A percentile compares a stretch with the other conserved stretches of the same genome.
Conservation (phyloP, 1,140 invertebrate species). For the Caenorhabditis elegans region DNA sequence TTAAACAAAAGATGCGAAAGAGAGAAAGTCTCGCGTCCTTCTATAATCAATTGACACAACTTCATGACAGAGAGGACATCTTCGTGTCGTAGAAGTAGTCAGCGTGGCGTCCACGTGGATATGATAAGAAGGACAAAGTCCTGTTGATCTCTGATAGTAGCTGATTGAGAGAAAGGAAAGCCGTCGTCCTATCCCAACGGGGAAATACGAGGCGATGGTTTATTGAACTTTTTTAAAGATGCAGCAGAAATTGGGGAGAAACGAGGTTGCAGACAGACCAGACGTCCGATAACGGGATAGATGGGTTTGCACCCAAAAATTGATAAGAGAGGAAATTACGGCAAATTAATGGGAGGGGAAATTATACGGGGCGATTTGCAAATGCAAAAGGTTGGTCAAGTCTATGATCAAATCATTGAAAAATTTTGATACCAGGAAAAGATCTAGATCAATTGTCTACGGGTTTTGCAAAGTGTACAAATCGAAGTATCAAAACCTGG, state of each 20-base stretch:
- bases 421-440: background rate
- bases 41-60: background rate
- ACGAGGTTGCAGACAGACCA: slow-evolving; percentile 23
- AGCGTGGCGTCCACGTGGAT: slow-evolving; percentile 25
- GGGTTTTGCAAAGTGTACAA: background rate
- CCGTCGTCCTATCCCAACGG: too few relatives aligned
- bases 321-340: slow-evolving; percentile 5
- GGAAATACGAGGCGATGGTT: too few relatives aligned
- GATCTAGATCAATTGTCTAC: background rate
- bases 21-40: background rate
- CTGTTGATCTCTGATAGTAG: slow-evolving; percentile 25
- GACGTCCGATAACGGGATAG: background rate
- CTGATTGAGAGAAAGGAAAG: too few relatives aligned
- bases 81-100: background rate
- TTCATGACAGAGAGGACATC: background rate
- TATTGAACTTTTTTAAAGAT: slow-evolving; percentile 19
- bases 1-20: background rate
- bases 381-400: background rate
- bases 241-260: slow-evolving; percentile 7
- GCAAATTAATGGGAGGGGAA: background rate
- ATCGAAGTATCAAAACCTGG: too few relatives aligned
- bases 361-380: background rate
- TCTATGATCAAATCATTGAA: background rate
- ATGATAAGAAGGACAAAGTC: slow-evolving; percentile 1
- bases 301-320: background rate